A percentile compares a stretch with the other conserved stretches of the same genome.
Conservation (phyloP, 1,140 invertebrate genomes). For the Solen grandis region DNA sequence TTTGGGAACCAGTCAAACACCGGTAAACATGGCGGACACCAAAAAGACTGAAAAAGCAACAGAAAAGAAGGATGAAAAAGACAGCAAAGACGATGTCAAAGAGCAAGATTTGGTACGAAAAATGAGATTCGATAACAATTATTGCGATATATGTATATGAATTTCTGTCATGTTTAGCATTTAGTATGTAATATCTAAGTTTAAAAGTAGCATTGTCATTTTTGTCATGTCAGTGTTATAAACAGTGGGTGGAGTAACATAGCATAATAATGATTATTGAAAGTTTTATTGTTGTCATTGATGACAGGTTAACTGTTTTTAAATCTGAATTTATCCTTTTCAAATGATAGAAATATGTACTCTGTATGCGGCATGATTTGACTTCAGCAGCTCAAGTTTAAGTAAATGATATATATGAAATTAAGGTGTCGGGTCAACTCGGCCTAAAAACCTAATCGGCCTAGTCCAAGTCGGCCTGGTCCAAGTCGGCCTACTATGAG, state of each 20-base stretch:
- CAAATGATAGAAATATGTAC: no score
- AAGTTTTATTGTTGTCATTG: no score
- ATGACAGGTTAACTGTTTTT: no score
- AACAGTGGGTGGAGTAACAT: conserved; percentile 23
- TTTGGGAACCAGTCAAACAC: conserved; percentile 28
- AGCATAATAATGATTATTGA: neutral
- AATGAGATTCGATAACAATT: neutral
- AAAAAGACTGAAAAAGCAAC: conserved; percentile 72
- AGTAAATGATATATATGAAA: no score
- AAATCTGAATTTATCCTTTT: no score
- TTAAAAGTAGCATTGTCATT: neutral
- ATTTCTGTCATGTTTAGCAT: neutral
- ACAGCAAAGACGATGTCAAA: conserved; percentile 72
- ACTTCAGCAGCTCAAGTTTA: no score
- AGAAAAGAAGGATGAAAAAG: conserved; percentile 72
- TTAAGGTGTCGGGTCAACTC: no score
- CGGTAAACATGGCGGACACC: conserved; percentile 75
- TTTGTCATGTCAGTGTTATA: conserved; percentile 23
- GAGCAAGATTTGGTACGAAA: conserved; percentile 75
- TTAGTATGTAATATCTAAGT: neutral
- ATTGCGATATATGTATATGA: neutral
- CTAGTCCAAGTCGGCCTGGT: no score
- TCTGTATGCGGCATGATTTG: no score
- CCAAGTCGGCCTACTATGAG: no score
- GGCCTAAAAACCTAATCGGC: no score